Percentiles rank a stretch among this genome's conserved stretches.
These are phyloP conservation scores for Trichomalopsis sarcophagae DNA, from an alignment of 1,140 invertebrate genomes.

Conservation along the genomic window DNA sequence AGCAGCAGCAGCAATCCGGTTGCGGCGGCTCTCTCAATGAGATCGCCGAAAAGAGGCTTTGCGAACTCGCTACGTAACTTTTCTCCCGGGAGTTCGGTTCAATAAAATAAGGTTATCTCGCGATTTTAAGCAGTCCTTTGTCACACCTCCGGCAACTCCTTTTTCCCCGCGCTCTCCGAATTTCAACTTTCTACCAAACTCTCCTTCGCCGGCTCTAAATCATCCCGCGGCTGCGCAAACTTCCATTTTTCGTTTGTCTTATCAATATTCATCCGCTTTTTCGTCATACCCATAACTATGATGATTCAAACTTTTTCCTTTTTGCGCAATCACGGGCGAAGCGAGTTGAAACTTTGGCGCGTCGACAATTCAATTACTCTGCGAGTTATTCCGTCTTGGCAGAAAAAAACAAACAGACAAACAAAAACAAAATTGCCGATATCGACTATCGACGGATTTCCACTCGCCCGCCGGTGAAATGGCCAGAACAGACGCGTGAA, in stretches of 20 bases:
- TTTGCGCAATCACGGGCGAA: not conserved
- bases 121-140: not conserved
- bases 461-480: no score
- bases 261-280: not conserved
- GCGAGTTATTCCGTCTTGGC: no score
- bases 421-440: no score
- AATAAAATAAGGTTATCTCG: not conserved
- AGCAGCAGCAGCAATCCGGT: not conserved
- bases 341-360: not conserved
- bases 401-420: no score
- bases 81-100: not conserved
- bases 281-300: not conserved
- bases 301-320: not conserved
- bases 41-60: not conserved
- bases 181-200: constrained; percentile 4
- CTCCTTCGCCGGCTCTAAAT: not conserved
- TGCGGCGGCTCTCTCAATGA: not conserved
- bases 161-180: not conserved
- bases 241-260: not conserved
- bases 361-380: not conserved
- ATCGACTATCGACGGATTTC: no score
- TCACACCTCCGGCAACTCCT: not conserved
- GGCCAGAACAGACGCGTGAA: no score
- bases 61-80: not conserved
- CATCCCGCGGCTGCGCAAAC: not conserved